Evolutionary conservation across 2,113 vertebrate species (phyloP).

Genomic region (Eclectus roratus): DNA sequence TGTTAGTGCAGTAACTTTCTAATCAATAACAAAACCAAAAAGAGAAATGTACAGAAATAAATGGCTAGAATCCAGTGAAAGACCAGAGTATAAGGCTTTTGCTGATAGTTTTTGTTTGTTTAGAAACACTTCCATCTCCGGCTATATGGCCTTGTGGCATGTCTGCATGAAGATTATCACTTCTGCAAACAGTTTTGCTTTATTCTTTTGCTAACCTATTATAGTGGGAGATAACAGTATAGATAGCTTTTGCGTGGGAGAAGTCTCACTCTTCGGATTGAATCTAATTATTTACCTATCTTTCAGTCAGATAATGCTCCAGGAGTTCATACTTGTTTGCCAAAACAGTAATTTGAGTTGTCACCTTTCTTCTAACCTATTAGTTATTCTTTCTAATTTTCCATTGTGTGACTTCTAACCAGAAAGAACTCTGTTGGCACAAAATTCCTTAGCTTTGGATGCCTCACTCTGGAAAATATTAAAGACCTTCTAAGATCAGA

Average conservation of each 20-base stretch:
- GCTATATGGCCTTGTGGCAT: neutral
- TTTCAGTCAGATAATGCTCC: neutral
- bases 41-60: neutral
- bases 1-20: accelerated
- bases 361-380: neutral
- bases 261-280: neutral
- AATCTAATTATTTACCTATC: neutral
- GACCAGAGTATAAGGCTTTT: neutral
- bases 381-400: neutral
- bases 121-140: neutral
- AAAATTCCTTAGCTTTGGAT: neutral
- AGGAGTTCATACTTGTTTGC: neutral
- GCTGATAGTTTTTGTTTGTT: neutral
- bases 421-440: neutral
- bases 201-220: neutral
- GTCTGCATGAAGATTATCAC: neutral
- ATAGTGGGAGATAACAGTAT: neutral
- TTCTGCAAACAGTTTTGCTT: neutral
- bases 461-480: neutral
- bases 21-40: neutral
- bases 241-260: neutral
- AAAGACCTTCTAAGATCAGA: neutral
- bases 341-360: neutral
- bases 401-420: neutral
- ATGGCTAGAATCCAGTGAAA: neutral